These are phyloP conservation scores for Cyrtorhinus lividipennis DNA, from an alignment of 1,140 invertebrate species.

Conservation along the genomic window DNA sequence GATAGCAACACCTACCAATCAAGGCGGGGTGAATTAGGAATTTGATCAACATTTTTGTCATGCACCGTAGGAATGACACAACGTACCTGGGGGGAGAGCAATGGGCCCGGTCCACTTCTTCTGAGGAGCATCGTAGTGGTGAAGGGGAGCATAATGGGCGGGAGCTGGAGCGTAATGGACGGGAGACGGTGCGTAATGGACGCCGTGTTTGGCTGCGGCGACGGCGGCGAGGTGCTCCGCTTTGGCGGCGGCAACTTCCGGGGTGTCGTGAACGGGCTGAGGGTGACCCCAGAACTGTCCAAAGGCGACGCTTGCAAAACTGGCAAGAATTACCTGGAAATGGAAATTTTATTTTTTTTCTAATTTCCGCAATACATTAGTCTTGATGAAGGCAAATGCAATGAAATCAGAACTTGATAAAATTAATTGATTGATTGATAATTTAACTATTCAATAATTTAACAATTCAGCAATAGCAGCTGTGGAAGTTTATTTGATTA, in stretches of 20 bases:
- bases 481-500: no score
- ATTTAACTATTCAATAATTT: no score
- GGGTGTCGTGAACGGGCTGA: not conserved
- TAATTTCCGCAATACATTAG: no score
- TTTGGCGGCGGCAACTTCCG: not conserved
- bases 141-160: not conserved
- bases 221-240: not conserved
- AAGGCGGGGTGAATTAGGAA: no score
- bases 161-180: not conserved
- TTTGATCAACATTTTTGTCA: no score
- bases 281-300: slow-evolving; percentile 18
- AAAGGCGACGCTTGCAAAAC: not conserved
- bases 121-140: not conserved
- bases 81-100: slow-evolving; percentile 30
- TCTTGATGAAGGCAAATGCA: no score
- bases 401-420: no score
- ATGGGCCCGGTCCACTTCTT: slow-evolving; percentile 33
- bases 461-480: no score
- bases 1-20: no score
- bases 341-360: no score
- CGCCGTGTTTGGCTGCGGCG: not conserved
- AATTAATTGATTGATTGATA: no score
- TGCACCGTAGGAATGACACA: no score
- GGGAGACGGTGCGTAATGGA: not conserved
- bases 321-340: not conserved